These are phyloP conservation scores for Allobates femoralis DNA, from an alignment of 2,797 vertebrate genomes.

Conservation along the genomic window DNA sequence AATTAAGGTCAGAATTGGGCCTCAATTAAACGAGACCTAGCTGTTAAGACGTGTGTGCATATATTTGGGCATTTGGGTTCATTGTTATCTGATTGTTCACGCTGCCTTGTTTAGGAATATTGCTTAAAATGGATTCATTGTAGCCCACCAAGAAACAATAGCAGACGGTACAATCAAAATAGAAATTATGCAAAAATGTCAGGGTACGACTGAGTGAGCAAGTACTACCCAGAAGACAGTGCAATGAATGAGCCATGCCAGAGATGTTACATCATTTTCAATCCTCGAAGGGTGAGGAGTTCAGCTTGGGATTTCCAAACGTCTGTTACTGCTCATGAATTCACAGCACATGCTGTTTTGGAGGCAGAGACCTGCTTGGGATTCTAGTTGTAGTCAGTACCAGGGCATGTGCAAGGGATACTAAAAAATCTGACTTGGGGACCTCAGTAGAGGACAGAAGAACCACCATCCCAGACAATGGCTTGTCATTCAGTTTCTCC, in stretches of 20 bases:
- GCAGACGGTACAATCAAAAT: conserved; percentile 23
- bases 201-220: conserved; percentile 50
- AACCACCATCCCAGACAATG: neutral
- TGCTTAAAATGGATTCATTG: conserved; percentile 1
- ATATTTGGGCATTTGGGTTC: neutral
- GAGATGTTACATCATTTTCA: neutral
- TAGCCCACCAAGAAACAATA: conserved; percentile 6
- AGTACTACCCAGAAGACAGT: conserved; percentile 37
- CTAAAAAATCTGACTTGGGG: neutral
- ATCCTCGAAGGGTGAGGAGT: conserved; percentile 61
- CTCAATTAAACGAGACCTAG: neutral
- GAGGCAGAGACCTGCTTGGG: conserved; percentile 13
- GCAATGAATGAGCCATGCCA: conserved; percentile 17
- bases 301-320: conserved; percentile 63
- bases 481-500: neutral
- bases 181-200: conserved; percentile 44
- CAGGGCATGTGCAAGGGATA: neutral
- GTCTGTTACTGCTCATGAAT: conserved; percentile 50
- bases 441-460: neutral
- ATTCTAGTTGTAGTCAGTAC: conserved; percentile 11
- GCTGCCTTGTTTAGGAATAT: conserved; percentile 11
- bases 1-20: neutral
- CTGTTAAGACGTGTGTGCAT: neutral
- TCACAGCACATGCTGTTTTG: conserved; percentile 46
- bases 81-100: neutral